Conservation (phyloP, 1,140 invertebrate genomes). For the Saccostrea cuccullata region DNA sequence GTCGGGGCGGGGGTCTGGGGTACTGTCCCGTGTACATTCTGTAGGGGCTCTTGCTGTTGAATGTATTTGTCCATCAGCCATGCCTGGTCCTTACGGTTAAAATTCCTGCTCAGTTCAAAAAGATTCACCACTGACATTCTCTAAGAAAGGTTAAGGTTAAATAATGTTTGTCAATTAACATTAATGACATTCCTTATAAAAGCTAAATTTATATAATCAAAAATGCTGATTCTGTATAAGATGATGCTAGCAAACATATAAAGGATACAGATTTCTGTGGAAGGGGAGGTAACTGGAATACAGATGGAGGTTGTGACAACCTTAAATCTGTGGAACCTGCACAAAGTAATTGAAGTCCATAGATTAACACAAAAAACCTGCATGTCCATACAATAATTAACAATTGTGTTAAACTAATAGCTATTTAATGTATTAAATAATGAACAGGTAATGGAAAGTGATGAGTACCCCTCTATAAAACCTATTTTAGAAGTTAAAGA, state of each 20-base stretch:
- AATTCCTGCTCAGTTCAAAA: conserved; percentile 74
- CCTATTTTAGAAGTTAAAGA: too few species aligned
- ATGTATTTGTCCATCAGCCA: conserved; percentile 71
- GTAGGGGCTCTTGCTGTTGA: conserved; percentile 65
- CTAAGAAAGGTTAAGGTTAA: conserved; percentile 58
- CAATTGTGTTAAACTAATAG: too few species aligned
- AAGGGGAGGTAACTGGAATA: conserved; percentile 75
- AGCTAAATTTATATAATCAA: too few species aligned
- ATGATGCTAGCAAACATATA: not conserved
- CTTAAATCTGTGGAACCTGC: conserved; percentile 70
- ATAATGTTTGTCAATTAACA: not conserved
- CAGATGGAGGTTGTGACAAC: conserved; percentile 75
- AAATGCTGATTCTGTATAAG: too few species aligned
- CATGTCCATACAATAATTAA: too few species aligned
- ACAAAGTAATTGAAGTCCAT: conserved; percentile 21
- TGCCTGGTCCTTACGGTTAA: conserved; percentile 59
- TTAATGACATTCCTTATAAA: not conserved
- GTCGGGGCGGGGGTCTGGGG: conserved; percentile 60
- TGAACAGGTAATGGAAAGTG: too few species aligned
- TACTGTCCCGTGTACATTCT: conserved; percentile 46
- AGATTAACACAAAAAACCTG: too few species aligned
- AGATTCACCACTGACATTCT: conserved; percentile 73
- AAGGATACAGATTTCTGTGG: conserved; percentile 73
- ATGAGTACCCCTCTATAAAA: too few species aligned
- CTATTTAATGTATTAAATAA: too few species aligned